phyloP scores from a whole-genome alignment of 2,113 vertebrate genomes.

The Phaethon lepturus region DNA sequence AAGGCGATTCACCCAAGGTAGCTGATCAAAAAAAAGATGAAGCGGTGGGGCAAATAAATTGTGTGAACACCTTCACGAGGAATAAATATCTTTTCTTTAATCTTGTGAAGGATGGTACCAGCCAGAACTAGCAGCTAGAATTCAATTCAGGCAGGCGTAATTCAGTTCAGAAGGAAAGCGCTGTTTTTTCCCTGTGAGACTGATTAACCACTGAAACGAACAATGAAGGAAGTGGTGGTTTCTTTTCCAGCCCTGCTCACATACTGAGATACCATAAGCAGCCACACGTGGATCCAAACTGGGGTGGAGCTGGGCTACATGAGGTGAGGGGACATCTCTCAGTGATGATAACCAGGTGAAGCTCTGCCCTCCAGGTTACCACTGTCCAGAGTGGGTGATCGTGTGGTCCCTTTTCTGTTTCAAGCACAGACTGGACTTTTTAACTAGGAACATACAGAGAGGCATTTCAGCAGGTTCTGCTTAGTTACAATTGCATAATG shows the following conservation, averaged over 20 bases:
- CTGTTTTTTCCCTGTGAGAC: not conserved
- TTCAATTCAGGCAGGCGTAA: not conserved
- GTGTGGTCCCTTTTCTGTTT: not conserved
- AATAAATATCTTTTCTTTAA: not conserved
- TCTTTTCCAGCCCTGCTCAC: not conserved
- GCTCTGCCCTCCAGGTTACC: not conserved
- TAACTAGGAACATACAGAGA: not conserved
- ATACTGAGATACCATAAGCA: not conserved
- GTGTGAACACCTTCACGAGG: not conserved
- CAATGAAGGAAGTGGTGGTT: not conserved
- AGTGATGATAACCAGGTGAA: not conserved
- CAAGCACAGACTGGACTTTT: not conserved
- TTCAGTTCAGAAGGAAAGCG: not conserved
- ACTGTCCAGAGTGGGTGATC: accelerated
- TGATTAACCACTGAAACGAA: not conserved
- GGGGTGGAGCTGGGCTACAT: accelerated
- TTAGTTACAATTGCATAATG: conserved; percentile 4
- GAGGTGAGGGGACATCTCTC: not conserved
- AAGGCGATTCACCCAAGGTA: not conserved
- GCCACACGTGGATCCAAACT: not conserved
- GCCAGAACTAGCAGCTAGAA: not conserved
- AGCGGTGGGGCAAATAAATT: not conserved
- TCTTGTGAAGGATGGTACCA: not conserved
- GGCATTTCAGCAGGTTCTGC: conserved; percentile 6
- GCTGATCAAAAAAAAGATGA: not conserved